Percentiles rank a stretch among this genome's conserved stretches.
Evolutionary conservation across 2,113 vertebrate genomes (phyloP).

Genomic region (Poeciliopsis turrubarensis): DNA sequence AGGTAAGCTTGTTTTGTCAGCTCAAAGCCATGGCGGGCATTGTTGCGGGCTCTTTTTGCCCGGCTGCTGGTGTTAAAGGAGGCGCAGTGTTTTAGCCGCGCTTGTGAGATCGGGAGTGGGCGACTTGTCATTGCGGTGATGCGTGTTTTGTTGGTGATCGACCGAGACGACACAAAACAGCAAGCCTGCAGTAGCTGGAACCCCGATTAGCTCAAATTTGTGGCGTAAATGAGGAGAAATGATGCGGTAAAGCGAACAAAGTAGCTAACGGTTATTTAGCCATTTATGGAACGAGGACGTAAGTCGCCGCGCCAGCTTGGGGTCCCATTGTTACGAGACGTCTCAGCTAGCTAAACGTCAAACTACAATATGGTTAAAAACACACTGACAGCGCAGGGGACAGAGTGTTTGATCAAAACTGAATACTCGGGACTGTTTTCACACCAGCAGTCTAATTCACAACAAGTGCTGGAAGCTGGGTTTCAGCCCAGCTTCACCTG

Average conservation of each 20-base stretch:
- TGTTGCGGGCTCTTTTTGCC: not conserved
- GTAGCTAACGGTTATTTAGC: not conserved
- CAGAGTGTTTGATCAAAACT: not conserved
- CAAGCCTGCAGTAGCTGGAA: not conserved
- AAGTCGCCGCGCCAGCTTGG: not conserved
- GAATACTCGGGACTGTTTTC: not conserved
- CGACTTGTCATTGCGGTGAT: constrained; percentile 66
- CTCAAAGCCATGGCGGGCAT: not conserved
- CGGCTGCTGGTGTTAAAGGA: not conserved
- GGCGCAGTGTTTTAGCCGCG: constrained; percentile 48
- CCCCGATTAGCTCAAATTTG: not conserved
- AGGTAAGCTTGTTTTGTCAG: constrained; percentile 33
- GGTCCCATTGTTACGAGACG: constrained; percentile 38
- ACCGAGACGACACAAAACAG: not conserved
- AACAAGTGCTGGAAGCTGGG: constrained; percentile 27
- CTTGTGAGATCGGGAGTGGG: constrained; percentile 23
- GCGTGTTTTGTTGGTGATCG: constrained; percentile 41
- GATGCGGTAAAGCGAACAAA: not conserved
- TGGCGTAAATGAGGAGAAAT: not conserved
- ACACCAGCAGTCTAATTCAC: not conserved
- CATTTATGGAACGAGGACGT: not conserved
- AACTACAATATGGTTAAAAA: not conserved
- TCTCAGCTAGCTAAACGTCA: constrained; percentile 10
- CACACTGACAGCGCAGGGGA: no score
- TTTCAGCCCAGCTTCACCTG: not conserved